These are phyloP conservation scores for Caenorhabditis plicata DNA, from an alignment of 2,888 invertebrate genomes.

Conservation along the genomic window DNA sequence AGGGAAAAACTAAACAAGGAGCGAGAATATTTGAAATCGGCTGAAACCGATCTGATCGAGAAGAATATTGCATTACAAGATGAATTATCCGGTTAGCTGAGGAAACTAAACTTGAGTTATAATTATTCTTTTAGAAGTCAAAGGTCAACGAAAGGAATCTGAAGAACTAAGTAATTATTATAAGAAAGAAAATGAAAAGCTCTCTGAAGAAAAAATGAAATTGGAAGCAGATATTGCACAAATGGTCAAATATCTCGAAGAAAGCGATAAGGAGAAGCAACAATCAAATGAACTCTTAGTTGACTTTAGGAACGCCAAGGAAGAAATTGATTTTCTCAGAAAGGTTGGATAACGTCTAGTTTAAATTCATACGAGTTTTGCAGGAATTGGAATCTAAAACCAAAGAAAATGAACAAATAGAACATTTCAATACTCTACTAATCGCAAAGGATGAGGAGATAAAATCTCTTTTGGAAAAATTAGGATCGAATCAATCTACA, in stretches of 20 bases:
- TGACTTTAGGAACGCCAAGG: slow-evolving; percentile 12
- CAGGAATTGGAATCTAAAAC: background rate
- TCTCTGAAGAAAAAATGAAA: background rate
- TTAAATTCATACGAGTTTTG: background rate
- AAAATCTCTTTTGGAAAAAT: background rate
- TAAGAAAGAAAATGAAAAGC: background rate
- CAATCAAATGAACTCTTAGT: slow-evolving; percentile 8
- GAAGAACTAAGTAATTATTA: slow-evolving; percentile 1
- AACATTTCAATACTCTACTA: too few relatives aligned
- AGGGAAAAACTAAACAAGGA: background rate
- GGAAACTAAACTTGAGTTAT: background rate
- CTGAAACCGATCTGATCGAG: slow-evolving; percentile 10
- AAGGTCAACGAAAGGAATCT: slow-evolving; percentile 4
- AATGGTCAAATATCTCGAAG: too few relatives aligned
- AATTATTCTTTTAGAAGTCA: background rate
- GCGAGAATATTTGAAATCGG: slow-evolving; percentile 9
- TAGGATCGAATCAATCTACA: too few relatives aligned
- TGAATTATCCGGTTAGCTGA: background rate
- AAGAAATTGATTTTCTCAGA: slow-evolving; percentile 17
- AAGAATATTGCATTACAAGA: background rate
- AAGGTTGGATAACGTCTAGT: too few relatives aligned
- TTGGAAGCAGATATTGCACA: background rate
- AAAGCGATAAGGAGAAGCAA: slow-evolving; percentile 2
- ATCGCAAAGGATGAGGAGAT: background rate
- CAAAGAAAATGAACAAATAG: too few relatives aligned